A percentile compares a stretch with the other conserved stretches of the same genome.
phyloP scores from a whole-genome alignment of 2,113 vertebrate genomes.

The Antechinus stuartii region DNA sequence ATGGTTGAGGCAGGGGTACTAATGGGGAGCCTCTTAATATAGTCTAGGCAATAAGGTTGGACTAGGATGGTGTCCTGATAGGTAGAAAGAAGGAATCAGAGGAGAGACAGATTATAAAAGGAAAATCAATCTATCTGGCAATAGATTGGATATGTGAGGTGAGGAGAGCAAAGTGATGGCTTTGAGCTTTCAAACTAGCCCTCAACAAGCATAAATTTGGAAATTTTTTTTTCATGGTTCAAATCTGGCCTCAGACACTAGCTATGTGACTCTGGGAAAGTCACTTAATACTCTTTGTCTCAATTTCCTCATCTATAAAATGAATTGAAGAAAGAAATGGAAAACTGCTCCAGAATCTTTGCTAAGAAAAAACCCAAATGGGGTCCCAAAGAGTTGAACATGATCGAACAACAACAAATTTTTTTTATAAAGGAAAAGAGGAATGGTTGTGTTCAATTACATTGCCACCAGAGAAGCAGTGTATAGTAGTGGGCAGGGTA shows the following conservation, averaged over 20 bases:
- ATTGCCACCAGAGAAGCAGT: background rate
- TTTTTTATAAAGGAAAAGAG: background rate
- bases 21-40: no score
- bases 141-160: no score
- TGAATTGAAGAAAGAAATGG: background rate
- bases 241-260: background rate
- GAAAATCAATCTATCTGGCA: no score
- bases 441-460: background rate
- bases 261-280: background rate
- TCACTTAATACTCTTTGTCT: background rate
- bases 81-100: no score
- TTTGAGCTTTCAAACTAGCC: no score
- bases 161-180: no score
- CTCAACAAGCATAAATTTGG: no score
- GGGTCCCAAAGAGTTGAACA: background rate
- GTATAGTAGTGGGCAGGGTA: background rate
- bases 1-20: no score
- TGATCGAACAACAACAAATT: background rate
- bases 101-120: no score
- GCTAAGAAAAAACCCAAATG: background rate
- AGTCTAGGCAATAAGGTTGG: no score
- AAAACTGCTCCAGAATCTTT: background rate
- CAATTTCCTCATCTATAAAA: background rate
- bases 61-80: no score
- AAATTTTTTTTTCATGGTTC: background rate